Base-by-base conservation (phyloP, 2,888 invertebrate genomes). In the Meandrusa payeni region DNA sequence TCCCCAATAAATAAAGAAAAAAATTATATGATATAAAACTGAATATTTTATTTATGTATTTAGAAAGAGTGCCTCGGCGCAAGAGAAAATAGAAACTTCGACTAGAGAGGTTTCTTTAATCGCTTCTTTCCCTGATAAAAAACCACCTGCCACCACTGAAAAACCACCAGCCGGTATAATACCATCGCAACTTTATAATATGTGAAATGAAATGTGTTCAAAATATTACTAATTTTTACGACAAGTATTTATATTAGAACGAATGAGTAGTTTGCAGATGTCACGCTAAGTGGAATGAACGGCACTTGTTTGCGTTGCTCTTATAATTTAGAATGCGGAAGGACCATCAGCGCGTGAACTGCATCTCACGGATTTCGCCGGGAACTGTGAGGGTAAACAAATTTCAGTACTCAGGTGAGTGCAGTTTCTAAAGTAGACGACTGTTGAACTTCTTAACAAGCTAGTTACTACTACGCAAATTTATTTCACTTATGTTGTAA, bases 271-370 rank as follows among this genome's bases (percentile, higher is more conserved):
- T 31, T 43, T 17, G 17, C 24, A 24, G 31, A 31, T 31, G 42
- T 31, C 37, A 19, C 24, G 9, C 19, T 37, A 43, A 43, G 37
- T 34, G 19, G 19, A 43, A 37, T 43, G 24, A 43, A 37, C 37
- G 44, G 37, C 47, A 42, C 48, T 49, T 50, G 38, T 55, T 51
- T 50, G 41, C 41, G 31, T 43, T 43, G 29, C 45, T 48, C 28
- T 45, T 44, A 49, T 49, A 43, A 37, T 31, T 43, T 37, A 43
- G 37, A 31, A 43, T 20, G 37, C 13, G 37, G 24, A 37, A 43
- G 37, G 10, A 37, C 31, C 37, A 24, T 17, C 17, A 32, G 32
- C 11, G 17, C 5, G 29, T 24, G 29, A 37, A 37, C 31, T 36
- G 19, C 24, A 13, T 43, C 29, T 12, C 29, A 36, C 37, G 24